phyloP scores from a whole-genome alignment of 2,113 vertebrate genomes.

The Hemichromis elongatus region DNA sequence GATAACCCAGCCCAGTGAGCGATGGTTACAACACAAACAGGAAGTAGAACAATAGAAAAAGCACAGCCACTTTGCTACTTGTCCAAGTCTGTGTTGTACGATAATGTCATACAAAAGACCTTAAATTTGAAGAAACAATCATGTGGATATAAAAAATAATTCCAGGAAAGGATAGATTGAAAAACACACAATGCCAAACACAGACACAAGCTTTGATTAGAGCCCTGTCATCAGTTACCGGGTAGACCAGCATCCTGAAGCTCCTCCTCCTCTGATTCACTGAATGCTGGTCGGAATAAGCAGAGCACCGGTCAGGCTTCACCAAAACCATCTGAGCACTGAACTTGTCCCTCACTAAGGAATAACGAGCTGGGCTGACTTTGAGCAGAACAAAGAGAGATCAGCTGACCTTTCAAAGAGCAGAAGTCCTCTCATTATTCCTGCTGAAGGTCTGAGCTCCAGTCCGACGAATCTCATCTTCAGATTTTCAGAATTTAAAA shows the following conservation, averaged over 20 bases:
- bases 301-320: background rate
- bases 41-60: background rate
- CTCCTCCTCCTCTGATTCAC: background rate
- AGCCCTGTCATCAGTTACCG: background rate
- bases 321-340: background rate
- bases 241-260: conserved; percentile 28
- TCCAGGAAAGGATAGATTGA: background rate
- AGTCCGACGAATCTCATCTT: background rate
- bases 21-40: background rate
- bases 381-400: background rate
- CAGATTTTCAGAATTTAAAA: background rate
- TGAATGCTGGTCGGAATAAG: conserved; percentile 45
- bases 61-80: background rate
- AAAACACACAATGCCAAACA: background rate
- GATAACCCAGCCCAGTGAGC: background rate
- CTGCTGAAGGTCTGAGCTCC: background rate
- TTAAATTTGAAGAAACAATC: background rate
- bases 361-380: background rate
- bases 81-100: background rate
- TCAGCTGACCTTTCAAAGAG: background rate
- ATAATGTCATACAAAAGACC: background rate
- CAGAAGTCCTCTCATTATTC: background rate
- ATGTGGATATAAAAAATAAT: background rate
- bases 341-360: background rate
- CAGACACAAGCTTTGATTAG: background rate